A percentile compares a stretch with the other conserved stretches of the same genome.
phyloP scores from a whole-genome alignment of 1,140 invertebrate genomes.

The Meloidogyne floridensis region DNA sequence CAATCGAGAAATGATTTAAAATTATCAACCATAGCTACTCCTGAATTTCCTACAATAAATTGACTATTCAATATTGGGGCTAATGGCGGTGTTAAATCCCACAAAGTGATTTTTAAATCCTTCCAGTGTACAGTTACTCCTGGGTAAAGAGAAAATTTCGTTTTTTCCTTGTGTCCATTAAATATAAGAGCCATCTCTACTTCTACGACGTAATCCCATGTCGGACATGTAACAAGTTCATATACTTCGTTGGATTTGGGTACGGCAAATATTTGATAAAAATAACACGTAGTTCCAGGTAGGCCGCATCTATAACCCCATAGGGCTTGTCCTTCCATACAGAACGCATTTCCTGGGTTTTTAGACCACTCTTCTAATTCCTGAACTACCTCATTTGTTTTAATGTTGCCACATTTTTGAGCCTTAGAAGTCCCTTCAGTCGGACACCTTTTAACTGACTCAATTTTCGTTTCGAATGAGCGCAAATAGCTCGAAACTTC shows the following conservation, averaged over 20 bases:
- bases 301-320: constrained; percentile 9
- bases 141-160: background rate
- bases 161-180: background rate
- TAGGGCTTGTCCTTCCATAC: background rate
- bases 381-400: no score
- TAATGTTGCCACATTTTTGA: no score
- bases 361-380: no score
- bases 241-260: background rate
- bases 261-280: constrained; percentile 2
- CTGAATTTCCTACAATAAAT: background rate
- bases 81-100: background rate
- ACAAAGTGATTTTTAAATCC: background rate
- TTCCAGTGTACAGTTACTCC: constrained; percentile 2
- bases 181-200: background rate
- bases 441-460: no score
- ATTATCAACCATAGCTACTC: background rate
- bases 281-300: background rate
- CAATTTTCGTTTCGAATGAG: background rate
- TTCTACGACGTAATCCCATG: constrained; percentile 6
- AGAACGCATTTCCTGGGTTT: no score
- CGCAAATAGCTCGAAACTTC: background rate
- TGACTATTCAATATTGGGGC: background rate
- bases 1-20: background rate
- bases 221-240: background rate
- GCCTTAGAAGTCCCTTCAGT: no score